phyloP scores from a whole-genome alignment of 2,888 invertebrate genomes.

The Uloborus plumipes region DNA sequence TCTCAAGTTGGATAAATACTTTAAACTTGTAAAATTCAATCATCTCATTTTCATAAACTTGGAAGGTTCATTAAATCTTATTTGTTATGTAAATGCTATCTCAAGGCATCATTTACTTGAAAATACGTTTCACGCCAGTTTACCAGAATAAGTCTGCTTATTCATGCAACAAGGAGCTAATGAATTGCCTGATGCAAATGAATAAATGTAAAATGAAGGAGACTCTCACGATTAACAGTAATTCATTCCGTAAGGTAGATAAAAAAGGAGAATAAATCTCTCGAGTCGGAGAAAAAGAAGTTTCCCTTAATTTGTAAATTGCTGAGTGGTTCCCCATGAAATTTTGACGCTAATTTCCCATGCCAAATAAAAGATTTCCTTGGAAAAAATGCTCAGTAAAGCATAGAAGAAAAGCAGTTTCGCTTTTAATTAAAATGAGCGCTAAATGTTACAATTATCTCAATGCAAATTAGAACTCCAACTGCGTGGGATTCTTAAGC shows the following conservation, averaged over 20 bases:
- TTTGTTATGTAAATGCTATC: too few species aligned
- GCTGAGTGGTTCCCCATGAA: slow-evolving; percentile 29
- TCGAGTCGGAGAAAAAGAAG: slow-evolving; percentile 10
- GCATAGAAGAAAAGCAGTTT: not conserved
- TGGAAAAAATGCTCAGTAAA: slow-evolving; percentile 3
- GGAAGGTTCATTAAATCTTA: too few species aligned
- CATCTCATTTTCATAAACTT: too few species aligned
- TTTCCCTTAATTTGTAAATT: slow-evolving; percentile 40
- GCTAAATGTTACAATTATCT: slow-evolving; percentile 37
- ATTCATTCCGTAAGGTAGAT: slow-evolving; percentile 3
- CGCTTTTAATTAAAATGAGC: slow-evolving; percentile 32
- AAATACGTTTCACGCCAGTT: too few species aligned
- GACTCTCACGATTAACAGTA: slow-evolving; percentile 27
- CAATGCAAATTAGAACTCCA: slow-evolving; percentile 24
- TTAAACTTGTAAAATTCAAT: too few species aligned
- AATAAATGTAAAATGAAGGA: slow-evolving; percentile 20
- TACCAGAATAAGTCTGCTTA: too few species aligned
- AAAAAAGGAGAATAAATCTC: slow-evolving; percentile 12
- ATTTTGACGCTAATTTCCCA: slow-evolving; percentile 37
- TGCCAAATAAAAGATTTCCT: not conserved
- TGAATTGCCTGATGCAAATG: slow-evolving; percentile 3
- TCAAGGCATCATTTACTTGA: too few species aligned
- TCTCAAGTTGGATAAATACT: too few species aligned
- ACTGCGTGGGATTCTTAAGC: slow-evolving; percentile 1
- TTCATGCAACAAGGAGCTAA: not conserved